phyloP scores from a whole-genome alignment of 1,140 invertebrate species.

The Drepana arcuata region DNA sequence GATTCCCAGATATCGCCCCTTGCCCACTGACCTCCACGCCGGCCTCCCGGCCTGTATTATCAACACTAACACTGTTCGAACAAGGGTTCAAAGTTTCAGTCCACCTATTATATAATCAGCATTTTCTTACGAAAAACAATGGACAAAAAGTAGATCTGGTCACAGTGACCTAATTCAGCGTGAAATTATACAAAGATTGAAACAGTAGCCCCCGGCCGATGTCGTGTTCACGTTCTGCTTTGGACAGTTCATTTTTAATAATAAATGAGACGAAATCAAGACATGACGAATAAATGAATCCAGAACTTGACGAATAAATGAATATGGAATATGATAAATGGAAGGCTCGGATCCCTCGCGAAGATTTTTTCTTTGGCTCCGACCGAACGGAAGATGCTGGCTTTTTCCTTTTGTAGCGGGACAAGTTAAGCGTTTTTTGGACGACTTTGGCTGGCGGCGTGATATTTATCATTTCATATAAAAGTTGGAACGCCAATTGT shows the following conservation, averaged over 20 bases:
- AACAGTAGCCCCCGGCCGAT: conserved; percentile 55
- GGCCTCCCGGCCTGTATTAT: too few relatives aligned
- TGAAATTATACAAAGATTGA: conserved; percentile 66
- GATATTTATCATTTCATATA: conserved; percentile 69
- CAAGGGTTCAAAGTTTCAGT: conserved; percentile 1
- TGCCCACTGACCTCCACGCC: conserved; percentile 27
- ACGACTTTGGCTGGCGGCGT: conserved; percentile 47
- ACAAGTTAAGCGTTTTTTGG: conserved; percentile 71
- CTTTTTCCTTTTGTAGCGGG: conserved; percentile 70
- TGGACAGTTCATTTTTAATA: conserved; percentile 74
- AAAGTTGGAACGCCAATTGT: conserved; percentile 53
- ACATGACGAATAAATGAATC: conserved; percentile 74
- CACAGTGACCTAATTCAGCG: conserved; percentile 54
- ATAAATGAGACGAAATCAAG: conserved; percentile 73
- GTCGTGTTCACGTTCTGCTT: conserved; percentile 57
- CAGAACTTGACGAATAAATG: conserved; percentile 72
- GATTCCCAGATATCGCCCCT: conserved; percentile 20
- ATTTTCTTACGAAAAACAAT: too few relatives aligned
- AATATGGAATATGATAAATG: conserved; percentile 73
- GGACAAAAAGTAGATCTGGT: too few relatives aligned
- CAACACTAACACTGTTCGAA: conserved; percentile 8
- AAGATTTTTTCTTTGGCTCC: conserved; percentile 68
- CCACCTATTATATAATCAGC: background rate
- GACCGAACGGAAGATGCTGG: conserved; percentile 67
- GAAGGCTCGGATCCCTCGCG: conserved; percentile 61